Evolutionary conservation across 1,140 invertebrate genomes (phyloP), one percentile per base, ranked within the genome.

Genomic region (Leptinotarsa lineolata): DNA sequence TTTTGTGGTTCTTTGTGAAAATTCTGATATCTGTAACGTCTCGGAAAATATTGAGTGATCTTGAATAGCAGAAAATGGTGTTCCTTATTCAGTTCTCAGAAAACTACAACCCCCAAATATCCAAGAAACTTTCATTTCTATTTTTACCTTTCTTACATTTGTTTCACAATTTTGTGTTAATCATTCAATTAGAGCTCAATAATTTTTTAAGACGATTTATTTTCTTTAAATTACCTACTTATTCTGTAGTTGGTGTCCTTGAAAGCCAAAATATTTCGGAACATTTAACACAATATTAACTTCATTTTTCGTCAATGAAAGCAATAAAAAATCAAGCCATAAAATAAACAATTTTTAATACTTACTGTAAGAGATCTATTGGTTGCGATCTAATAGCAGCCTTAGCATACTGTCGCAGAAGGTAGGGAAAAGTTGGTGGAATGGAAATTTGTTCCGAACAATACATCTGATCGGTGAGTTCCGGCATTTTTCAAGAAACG

Each of bases 301-400:
- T 20, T 8, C 16, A 59, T 11, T 39, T 39, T 39, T 2, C 8
- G 30, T 8, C 30, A 39, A 39, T 39, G 30, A 2, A 39, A 39
- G 30, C 8, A 39, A 39, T 11, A 8, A 39, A 39, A 39, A 11
- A 39, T 3, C 3, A 39, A 2, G 8, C 11, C 8, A 39, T 8
- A 30, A 54, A 54, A 54, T 54, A 16, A 54, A 54, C 12, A 0
- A n/a, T 13, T 15, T 1, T 13, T n/a, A 54, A 24, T 21, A 73
- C 75, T 79, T 80, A 84, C 83, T 87, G 87, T 3, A 96, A 85
- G 1, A 96, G 87, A 86, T 96, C 94, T 77, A 90, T 89, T 0
- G 95, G 95, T 82, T 96, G 95, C 22, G 94, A 95, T 78, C 93
- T 89, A 73, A 96, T 95, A 1, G 94, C 95, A 22, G 93, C 93